Base-by-base conservation (phyloP, 2,797 vertebrate genomes). In the Sebastolobus alascanus region DNA sequence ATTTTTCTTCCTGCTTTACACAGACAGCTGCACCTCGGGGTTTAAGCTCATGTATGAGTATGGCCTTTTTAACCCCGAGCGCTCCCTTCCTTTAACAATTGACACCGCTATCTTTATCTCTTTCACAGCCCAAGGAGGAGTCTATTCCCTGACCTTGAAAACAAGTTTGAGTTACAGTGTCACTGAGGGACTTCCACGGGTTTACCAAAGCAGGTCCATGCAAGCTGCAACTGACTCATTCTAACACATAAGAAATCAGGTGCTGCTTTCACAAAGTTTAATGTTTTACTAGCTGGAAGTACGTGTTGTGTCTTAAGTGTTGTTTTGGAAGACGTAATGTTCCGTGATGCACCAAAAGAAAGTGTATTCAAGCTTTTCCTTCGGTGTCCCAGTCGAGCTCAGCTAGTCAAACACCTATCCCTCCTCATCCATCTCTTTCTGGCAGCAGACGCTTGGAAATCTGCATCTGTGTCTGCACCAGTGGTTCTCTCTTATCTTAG, bases 1-100 rank as follows among this genome's bases (percentile, higher is more conserved):
- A 29, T 33, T 68, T 78, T 81, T 75, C 76, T 59, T 75, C 55
- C 52, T 69, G 38, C 16, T 84, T 89, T 86, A 75, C 40, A 82
- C 73, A 65, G 74, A 86, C 91, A 90, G 90, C 91, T 92, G 90
- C 80, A 89, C 89, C 90, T 92, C 60, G 4, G 87, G 87, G 76
- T 89, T 77, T 86, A 59, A 86, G 71, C 71, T 87, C 66, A 68
- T 82, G 73, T 83, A 22, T 75, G 89, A 90, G 73, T 84, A 72
- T 63, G 77, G 64, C 52, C 85, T 72, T 75, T 90, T 90, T 64
- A 87, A 80, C 70, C 74, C 75, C 61, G 66, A 86, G 63, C 75
- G 56, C 27, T 67, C 84, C 69, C 56, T 87, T 85, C 77, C 75
- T 90, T 56, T 61, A 72, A 77, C 80, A 82, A 80, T 80, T 87